Base-by-base conservation (phyloP, 2,113 vertebrate genomes). In the Lipotes vexillifer region DNA sequence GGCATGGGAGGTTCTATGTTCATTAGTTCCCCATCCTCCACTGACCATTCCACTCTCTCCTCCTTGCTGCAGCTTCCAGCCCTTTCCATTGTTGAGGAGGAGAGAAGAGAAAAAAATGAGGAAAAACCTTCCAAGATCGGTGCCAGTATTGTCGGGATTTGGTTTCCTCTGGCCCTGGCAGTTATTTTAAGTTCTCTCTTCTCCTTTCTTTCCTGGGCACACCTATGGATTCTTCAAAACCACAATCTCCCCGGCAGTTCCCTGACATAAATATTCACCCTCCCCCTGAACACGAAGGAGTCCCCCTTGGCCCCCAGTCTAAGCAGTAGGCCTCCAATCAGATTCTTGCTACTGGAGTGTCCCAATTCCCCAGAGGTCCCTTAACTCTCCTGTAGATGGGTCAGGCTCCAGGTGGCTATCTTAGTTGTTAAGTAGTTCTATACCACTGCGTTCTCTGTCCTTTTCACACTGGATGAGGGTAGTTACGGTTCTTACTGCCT, bases 151-250 rank as follows among this genome's bases (percentile, higher is more conserved):
- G 36, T 55, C 15, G 21, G 17, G 5, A 23, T 71, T 65, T 78
- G 8, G 8, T 38, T 36, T 78, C 4, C 80, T 82, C 7, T 61
- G 44, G 3, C 18, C 31, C 21, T 93, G 38, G 20, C 10, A 69
- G 52, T 52, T 52, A 75, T 65, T 29, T 44, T 52, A 92, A 61
- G 12, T 95, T 44, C 36, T 85, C 21, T 49, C 41, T 38, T 29
- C 52, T 18, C 52, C 52, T 88, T 69, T 88, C 55, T 82, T 23
- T 81, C 8, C 1, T 78, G 6, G 36, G 18, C 4, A 55, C 12
- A n/a, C 89, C 27, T 25, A 23, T 57, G 29, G 5, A 74, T 57
- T 83, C 29, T 59, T 85, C 33, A 94, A 83, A 96, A 75, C 25
- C n/a, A 66, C 33, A 46, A 41, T 36, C 59, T 81, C 12, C 13